Evolutionary conservation across 2,113 vertebrate genomes (phyloP), one percentile per base, ranked within the genome.

Genomic region (Cavia porcellus): DNA sequence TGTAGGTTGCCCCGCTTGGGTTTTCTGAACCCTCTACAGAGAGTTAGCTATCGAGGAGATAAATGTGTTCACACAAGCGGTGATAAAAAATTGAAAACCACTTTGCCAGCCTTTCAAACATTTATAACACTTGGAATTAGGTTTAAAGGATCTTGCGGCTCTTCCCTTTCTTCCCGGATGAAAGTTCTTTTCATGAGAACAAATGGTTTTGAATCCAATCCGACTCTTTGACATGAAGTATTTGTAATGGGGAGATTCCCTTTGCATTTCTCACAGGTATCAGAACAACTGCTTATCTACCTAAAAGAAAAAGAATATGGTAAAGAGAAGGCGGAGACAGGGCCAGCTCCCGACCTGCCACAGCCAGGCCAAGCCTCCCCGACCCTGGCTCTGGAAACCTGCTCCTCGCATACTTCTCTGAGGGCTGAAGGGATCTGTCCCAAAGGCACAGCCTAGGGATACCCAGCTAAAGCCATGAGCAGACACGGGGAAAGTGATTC

Each of bases 81-180:
- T 96, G 75, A 93, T 94, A 79, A 96, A 97, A 61, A 84, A 92
- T 88, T 96, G 83, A 96, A 90, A 85, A 57, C 68, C 80, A 47
- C 57, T 92, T 94, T 96, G 74, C 81, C 84, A 96, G 81, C 70
- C 87, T 90, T 92, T 97, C 68, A 97, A 97, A 97, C 77, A 93
- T 97, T 97, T 95, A 79, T 95, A 96, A 82, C 45, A 47, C 62
- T 92, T 95, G 89, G 93, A 89, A 93, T 93, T 70, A 80, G 32
- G 24, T 87, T 94, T 93, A 42, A 95, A 66, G 42, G 20, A 35
- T 62, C 50, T 20, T 57, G 52, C 0, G 9, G 45, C 17, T 57
- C 75, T 90, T 93, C 19, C 66, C 74, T 89, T 66, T 66, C 85
- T 81, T 84, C 86, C 15, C 1, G 68, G 38, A n/a, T 55, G 75